Evolutionary conservation across 2,797 vertebrate genomes (phyloP), one percentile per base, ranked within the genome.

Genomic region (Thaleichthys pacificus): DNA sequence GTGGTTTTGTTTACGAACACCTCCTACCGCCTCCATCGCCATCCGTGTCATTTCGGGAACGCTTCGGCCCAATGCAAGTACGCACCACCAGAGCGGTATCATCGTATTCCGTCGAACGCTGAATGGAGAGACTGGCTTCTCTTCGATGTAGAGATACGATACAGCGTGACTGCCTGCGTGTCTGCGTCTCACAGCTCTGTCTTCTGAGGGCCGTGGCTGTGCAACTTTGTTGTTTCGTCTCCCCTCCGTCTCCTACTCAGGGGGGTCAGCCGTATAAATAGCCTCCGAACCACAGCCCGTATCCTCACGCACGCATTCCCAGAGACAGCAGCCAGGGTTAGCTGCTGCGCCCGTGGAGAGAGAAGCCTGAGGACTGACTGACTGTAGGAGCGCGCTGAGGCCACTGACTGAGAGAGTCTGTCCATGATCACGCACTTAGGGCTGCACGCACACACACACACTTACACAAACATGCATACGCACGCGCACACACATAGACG

Each of bases 331-430:
- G 38, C 38, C 38, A 42, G 38, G 38, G 38, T 42, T 2, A 42
- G 38, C 38, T 7, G 8, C 38, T 42, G 38, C 9, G 38, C 38
- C 38, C 8, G 38, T 12, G 8, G 11, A 42, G 38, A 42, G 38
- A 42, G 38, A 42, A 42, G 9, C 38, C 30, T 64, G 62, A 17
- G 17, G 61, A 12, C 15, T 61, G 22, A 30, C 61, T 30, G 17
- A 54, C 61, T 32, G 24, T 9, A 14, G 7, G 38, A 28, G n/a
- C 17, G 0, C 69, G 49, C 15, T 24, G 82, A 85, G 79, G 84
- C 86, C 80, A 30, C 61, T 30, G 17, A 54, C 47, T 21, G 38
- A 42, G 38, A 42, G 38, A 42, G 38, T 42, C 38, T 42, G 38
- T 42, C 38, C 38, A 42, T 12, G 38, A 42, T 11, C 38, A 12